Evolutionary conservation across 2,113 vertebrate genomes (phyloP), one percentile per base, ranked within the genome.

Genomic region (Prionailurus bengalensis): DNA sequence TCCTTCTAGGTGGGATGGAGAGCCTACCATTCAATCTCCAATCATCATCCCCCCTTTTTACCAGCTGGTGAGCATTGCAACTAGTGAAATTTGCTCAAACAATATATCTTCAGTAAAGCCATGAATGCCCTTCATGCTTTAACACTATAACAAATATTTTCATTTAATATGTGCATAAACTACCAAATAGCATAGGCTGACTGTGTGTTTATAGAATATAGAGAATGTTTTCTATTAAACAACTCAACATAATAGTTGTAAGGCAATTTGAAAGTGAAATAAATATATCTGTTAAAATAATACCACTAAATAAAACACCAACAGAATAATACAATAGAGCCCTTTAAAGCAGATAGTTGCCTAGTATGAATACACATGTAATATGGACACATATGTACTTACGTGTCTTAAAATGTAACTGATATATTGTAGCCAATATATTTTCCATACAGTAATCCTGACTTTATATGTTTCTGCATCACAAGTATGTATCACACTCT

Each of bases 401-500:
- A 53, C 10, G 39, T 92, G 9, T 83, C 29, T 83, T 90, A 81
- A 93, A 63, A 85, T 66, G 81, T 91, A 70, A 92, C 58, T 83
- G 39, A 48, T 76, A 68, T 17, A 81, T 76, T 91, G 5, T 91
- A 91, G 58, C 42, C 85, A 36, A 87, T 83, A 66, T 55, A 71
- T 94, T 97, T 97, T 91, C 84, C 89, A 70, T 61, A 66, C 4
- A 74, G 61, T 53, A 91, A 95, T 58, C 93, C 66, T 63, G 58
- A 86, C 42, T 74, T 97, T 93, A 61, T 89, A 81, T 23, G 66
- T 76, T 97, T 98, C 88, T 93, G 51, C 25, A 53, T 96, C 92
- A 97, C 61, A 90, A 96, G 81, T 94, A 90, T 94, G 85, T 70
- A 94, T 95, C 95, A 95, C 19, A 48, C 36, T 73, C 86, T 92